Evolutionary conservation across 2,113 vertebrate species (phyloP).

Genomic region (Callospermophilus lateralis): DNA sequence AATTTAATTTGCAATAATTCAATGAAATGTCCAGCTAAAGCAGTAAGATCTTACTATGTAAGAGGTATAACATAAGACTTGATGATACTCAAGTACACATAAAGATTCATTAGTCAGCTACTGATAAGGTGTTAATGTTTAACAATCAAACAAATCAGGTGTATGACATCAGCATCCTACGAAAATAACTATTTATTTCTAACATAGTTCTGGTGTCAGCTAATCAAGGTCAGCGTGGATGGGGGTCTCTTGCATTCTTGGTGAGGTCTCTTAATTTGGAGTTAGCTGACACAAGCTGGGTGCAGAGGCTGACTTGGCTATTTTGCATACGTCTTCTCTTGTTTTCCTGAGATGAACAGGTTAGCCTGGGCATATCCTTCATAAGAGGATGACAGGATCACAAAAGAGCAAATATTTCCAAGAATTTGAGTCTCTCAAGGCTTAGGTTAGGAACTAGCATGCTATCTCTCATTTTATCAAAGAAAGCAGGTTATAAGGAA

Average conservation of each 20-base stretch:
- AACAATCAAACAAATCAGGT: not conserved
- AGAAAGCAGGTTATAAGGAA: not conserved
- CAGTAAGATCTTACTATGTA: not conserved
- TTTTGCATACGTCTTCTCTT: not conserved
- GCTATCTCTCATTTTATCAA: not conserved
- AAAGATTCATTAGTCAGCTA: not conserved
- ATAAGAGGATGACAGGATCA: not conserved
- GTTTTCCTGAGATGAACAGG: not conserved
- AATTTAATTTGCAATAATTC: slow-evolving; percentile 42
- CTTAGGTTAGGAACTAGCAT: not conserved
- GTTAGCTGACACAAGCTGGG: not conserved
- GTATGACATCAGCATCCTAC: not conserved
- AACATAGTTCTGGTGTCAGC: not conserved
- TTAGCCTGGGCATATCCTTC: not conserved
- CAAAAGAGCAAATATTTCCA: not conserved
- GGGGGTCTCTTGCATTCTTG: not conserved
- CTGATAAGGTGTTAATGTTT: not conserved
- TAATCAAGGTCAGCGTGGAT: not conserved
- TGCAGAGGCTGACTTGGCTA: not conserved
- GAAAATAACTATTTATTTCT: slow-evolving; percentile 1
- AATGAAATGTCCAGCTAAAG: not conserved
- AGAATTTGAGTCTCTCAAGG: not conserved
- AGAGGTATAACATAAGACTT: not conserved
- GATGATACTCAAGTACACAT: not conserved
- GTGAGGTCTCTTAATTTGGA: not conserved